These are phyloP conservation scores for Drosophila affinis DNA, from an alignment of 2,888 invertebrate species.

Conservation along the genomic window DNA sequence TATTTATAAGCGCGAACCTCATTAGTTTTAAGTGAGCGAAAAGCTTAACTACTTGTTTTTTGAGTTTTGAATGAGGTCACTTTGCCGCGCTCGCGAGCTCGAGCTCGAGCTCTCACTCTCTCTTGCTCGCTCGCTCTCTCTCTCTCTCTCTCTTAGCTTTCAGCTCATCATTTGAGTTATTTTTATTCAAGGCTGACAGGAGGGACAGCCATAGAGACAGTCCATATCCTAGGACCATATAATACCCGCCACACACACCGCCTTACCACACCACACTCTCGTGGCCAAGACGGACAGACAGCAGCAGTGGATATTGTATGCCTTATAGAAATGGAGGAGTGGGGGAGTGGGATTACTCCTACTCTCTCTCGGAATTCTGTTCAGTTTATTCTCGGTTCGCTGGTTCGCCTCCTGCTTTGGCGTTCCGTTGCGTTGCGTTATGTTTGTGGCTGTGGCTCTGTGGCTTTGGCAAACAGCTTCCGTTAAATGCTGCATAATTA, in stretches of 20 bases:
- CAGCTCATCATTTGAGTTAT: slow-evolving; percentile 75
- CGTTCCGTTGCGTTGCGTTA: slow-evolving; percentile 34
- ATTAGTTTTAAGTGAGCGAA: slow-evolving; percentile 77
- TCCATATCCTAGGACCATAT: background rate
- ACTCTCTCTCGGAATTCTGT: background rate
- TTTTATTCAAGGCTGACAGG: slow-evolving; percentile 73
- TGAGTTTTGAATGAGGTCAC: slow-evolving; percentile 78
- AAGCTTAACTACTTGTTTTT: slow-evolving; percentile 78
- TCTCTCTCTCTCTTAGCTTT: background rate
- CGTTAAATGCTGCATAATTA: slow-evolving; percentile 77
- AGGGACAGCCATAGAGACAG: slow-evolving; percentile 14
- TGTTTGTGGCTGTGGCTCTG: slow-evolving; percentile 63
- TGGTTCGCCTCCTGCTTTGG: slow-evolving; percentile 27
- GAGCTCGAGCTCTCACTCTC: background rate
- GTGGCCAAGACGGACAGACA: background rate
- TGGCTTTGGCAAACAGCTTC: slow-evolving; percentile 75
- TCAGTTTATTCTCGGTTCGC: slow-evolving; percentile 45
- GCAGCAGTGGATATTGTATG: background rate
- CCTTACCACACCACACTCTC: background rate
- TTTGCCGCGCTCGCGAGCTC: slow-evolving; percentile 49
- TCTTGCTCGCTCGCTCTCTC: background rate
- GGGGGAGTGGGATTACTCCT: slow-evolving; percentile 10
- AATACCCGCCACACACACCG: background rate
- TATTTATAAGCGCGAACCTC: slow-evolving; percentile 74
- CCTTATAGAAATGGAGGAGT: background rate